Evolutionary conservation across 92 coral and sea anemone species (phyloP).

Genomic region (Bergia puertoricense): DNA sequence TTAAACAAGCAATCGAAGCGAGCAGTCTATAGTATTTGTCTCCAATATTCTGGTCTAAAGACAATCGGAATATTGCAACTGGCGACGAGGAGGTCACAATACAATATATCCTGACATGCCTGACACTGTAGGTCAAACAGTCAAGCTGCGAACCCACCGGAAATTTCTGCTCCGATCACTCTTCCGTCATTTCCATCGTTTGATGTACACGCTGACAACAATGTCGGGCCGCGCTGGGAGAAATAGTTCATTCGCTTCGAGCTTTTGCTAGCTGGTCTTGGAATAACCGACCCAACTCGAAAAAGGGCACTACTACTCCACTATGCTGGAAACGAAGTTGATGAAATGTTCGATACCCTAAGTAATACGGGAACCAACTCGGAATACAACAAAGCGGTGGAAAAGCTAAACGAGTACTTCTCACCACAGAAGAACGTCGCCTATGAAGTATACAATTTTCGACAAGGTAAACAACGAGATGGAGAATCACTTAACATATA

Average conservation of each 20-base stretch:
- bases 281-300: constrained; percentile 17
- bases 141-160: neutral
- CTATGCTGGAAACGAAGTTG: constrained; percentile 35
- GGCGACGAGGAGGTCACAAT: constrained; percentile 18
- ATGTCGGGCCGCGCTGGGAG: constrained; percentile 37
- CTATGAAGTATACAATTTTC: constrained; percentile 42
- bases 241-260: constrained; percentile 31
- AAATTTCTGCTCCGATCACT: constrained; percentile 10
- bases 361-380: constrained; percentile 26
- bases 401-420: constrained; percentile 41
- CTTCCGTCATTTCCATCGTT: constrained; percentile 39
- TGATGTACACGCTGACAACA: constrained; percentile 55
- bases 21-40: neutral
- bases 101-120: constrained; percentile 18
- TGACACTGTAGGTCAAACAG: neutral
- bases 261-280: neutral
- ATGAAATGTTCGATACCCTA: constrained; percentile 37
- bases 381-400: constrained; percentile 28
- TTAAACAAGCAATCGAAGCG: neutral
- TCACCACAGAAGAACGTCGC: constrained; percentile 45
- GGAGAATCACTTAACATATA: constrained; percentile 39
- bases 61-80: constrained; percentile 4
- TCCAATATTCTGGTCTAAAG: neutral
- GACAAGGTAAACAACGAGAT: constrained; percentile 37
- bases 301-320: constrained; percentile 31